These are phyloP conservation scores for Epizoanthus fatuus DNA, from an alignment of 92 coral and sea anemone genomes.

Conservation along the genomic window DNA sequence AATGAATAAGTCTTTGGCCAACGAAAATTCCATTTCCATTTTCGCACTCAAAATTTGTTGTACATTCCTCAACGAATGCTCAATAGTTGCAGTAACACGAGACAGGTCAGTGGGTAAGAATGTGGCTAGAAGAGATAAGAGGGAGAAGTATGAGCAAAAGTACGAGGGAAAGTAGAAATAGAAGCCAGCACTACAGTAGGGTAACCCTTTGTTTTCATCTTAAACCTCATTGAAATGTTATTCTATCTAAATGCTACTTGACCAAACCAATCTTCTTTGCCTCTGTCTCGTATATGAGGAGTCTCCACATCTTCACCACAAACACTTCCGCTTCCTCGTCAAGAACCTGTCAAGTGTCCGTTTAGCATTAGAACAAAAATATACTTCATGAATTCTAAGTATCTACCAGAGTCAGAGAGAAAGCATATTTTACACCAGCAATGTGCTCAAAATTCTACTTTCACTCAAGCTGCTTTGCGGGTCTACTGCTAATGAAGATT, in stretches of 20 bases:
- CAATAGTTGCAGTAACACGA: background rate
- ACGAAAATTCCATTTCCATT: too few species aligned
- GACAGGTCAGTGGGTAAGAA: background rate
- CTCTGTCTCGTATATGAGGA: constrained; percentile 99
- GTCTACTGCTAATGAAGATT: too few species aligned
- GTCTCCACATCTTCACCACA: constrained; percentile 99
- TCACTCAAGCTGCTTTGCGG: too few species aligned
- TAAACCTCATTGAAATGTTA: background rate
- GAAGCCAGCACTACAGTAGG: background rate
- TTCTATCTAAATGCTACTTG: constrained; percentile 70
- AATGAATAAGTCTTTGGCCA: too few species aligned
- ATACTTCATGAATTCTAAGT: background rate
- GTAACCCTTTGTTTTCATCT: background rate
- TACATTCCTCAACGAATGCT: background rate
- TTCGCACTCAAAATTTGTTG: too few species aligned
- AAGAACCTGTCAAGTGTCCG: constrained; percentile 74
- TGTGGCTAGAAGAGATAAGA: background rate
- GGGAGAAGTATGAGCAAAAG: background rate
- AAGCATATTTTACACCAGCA: background rate
- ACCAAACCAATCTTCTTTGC: constrained; percentile 99
- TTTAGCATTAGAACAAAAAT: background rate
- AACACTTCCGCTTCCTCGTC: constrained; percentile 99
- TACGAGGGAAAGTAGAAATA: background rate
- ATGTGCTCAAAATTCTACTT: background rate
- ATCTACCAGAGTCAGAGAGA: background rate